These are phyloP conservation scores for Maccullochella peelii DNA, from an alignment of 2,113 vertebrate species.

Conservation along the genomic window DNA sequence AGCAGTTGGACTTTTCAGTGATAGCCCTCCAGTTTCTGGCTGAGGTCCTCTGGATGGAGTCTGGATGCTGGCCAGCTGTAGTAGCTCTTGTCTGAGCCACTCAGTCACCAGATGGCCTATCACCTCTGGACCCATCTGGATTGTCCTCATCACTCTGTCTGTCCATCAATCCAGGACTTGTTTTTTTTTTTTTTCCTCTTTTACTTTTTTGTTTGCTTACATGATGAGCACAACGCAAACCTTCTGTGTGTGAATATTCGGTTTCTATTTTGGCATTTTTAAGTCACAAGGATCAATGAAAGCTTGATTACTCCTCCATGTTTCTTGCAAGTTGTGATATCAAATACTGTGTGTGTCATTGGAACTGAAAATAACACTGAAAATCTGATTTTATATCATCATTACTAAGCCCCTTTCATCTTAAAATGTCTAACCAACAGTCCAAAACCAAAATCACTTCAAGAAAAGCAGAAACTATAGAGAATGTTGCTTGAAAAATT, in stretches of 20 bases:
- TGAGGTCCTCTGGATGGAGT: slow-evolving; percentile 32
- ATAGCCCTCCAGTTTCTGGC: slow-evolving; percentile 30
- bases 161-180: background rate
- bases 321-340: too few species aligned
- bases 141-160: background rate
- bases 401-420: too few species aligned
- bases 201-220: background rate
- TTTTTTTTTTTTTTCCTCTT: background rate
- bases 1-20: slow-evolving; percentile 7
- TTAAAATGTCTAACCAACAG: background rate
- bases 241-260: background rate
- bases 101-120: slow-evolving; percentile 49
- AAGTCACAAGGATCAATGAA: background rate
- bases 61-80: slow-evolving; percentile 54
- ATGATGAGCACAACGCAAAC: background rate
- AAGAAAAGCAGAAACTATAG: background rate
- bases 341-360: too few species aligned
- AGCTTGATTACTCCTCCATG: background rate
- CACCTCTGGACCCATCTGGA: slow-evolving; percentile 34
- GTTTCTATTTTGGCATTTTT: background rate
- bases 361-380: too few species aligned
- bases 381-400: too few species aligned
- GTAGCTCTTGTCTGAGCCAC: slow-evolving; percentile 33
- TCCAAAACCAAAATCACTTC: background rate
- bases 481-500: background rate